Base-by-base conservation (phyloP, 2,797 vertebrate genomes). In the Gallirallus australis region DNA sequence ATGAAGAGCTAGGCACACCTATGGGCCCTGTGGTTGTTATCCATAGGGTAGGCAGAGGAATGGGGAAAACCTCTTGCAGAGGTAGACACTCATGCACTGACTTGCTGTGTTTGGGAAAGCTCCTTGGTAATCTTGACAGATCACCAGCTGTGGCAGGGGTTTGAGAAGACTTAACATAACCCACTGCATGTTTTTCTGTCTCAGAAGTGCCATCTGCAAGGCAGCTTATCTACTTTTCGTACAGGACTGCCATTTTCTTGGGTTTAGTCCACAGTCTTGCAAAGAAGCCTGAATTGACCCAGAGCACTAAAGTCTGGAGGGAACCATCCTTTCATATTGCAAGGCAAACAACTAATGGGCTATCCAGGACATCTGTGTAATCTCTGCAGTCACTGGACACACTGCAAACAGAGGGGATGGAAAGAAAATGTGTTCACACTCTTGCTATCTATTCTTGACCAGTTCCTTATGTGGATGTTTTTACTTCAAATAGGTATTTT, bases 1-100 rank as follows among this genome's bases (percentile, higher is more conserved):
- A 0, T 59, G 60, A 84, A 77, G 64, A 95, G 48, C 42, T 31
- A 73, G 94, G 85, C 95, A 90, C 83, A 47, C 85, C 95, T 94
- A 39, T 92, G 75, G 73, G 70, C 37, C 78, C 75, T 84, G 79
- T 12, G 90, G 45, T 56, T 91, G 28, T 82, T 84, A 68, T 63
- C 85, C 54, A 35, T 10, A 66, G 63, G 56, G 39, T 64, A 70
- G 59, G 40, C 57, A 83, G 59, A 73, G 63, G 56, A 88, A 84
- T 70, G 48, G 82, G 16, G 52, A 72, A 63, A 73, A 79, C 35
- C 25, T 86, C 59, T 78, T 84, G 59, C 70, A 82, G 39, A 63
- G 39, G 28, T 64, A 77, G 63, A 78, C 15, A 12, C 23, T 86
- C 94, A 27, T 91, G 95, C 76, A 86, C 42, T 45, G 63, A 94